A percentile compares a stretch with the other conserved stretches of the same genome.
Conservation (phyloP, 2,888 invertebrate genomes). For the Apamea crenata region DNA sequence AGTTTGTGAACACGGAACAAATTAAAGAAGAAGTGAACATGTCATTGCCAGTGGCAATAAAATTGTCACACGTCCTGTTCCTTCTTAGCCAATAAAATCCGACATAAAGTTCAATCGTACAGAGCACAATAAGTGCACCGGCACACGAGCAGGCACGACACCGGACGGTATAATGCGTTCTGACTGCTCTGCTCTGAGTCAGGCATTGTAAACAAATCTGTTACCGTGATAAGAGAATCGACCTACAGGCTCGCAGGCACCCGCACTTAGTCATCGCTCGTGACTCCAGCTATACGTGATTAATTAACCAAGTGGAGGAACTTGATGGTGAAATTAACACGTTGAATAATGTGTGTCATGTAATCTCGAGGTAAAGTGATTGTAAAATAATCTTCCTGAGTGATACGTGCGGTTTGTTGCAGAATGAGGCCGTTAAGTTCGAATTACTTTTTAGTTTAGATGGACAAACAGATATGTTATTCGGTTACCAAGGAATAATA, state of each 20-base stretch:
- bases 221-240: conserved; percentile 66
- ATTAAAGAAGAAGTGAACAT: conserved; percentile 6
- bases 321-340: conserved; percentile 24
- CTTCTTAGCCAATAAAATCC: conserved; percentile 38
- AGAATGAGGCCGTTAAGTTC: conserved; percentile 34
- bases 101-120: conserved; percentile 17
- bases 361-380: conserved; percentile 4
- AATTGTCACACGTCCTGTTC: conserved; percentile 35
- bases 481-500: conserved; percentile 17
- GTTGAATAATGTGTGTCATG: conserved; percentile 6
- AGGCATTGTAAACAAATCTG: conserved; percentile 65
- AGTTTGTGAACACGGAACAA: neutral
- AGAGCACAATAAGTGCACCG: conserved; percentile 42
- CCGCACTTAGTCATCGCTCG: conserved; percentile 49
- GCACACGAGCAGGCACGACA: conserved; percentile 19
- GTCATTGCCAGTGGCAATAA: conserved; percentile 11
- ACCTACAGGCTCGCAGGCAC: conserved; percentile 52
- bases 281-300: conserved; percentile 34
- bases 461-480: conserved; percentile 14
- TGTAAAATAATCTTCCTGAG: conserved; percentile 25
- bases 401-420: conserved; percentile 1
- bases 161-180: conserved; percentile 41
- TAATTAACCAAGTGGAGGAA: conserved; percentile 39
- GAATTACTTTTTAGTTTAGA: conserved; percentile 31
- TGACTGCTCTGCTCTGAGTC: conserved; percentile 59